phyloP scores from a whole-genome alignment of 2,888 invertebrate species.

The Thera britannica region DNA sequence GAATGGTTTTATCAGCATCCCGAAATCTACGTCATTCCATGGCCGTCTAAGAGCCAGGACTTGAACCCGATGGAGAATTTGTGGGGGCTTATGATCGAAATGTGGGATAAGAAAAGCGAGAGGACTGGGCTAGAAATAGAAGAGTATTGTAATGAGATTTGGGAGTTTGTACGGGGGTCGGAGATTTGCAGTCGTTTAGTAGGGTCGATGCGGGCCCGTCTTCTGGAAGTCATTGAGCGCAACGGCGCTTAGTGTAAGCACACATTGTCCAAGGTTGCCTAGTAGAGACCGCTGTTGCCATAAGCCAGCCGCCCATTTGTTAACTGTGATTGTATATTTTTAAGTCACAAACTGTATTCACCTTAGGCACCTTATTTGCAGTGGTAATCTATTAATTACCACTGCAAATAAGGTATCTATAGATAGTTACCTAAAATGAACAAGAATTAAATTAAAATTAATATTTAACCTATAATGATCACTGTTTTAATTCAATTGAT shows the following conservation, averaged over 20 bases:
- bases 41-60: conserved; percentile 5
- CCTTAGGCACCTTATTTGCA: no score
- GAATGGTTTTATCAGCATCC: conserved; percentile 2
- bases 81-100: conserved; percentile 4
- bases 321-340: no score
- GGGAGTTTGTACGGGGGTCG: conserved; percentile 1
- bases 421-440: no score
- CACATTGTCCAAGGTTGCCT: no score
- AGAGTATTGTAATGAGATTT: neutral
- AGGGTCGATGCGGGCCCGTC: neutral
- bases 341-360: no score
- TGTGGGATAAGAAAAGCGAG: neutral
- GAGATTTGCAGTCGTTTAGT: conserved; percentile 1
- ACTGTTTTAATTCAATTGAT: no score
- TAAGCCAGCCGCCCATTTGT: no score
- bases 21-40: conserved; percentile 1
- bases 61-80: conserved; percentile 2
- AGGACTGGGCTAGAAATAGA: neutral
- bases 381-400: no score
- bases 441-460: no score
- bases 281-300: no score
- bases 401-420: no score
- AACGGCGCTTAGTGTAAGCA: neutral
- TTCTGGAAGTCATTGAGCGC: neutral
- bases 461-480: no score